Percentiles rank a stretch among this genome's conserved stretches.
These are phyloP conservation scores for Calameuta filiformis DNA, from an alignment of 2,888 invertebrate genomes.

Conservation along the genomic window DNA sequence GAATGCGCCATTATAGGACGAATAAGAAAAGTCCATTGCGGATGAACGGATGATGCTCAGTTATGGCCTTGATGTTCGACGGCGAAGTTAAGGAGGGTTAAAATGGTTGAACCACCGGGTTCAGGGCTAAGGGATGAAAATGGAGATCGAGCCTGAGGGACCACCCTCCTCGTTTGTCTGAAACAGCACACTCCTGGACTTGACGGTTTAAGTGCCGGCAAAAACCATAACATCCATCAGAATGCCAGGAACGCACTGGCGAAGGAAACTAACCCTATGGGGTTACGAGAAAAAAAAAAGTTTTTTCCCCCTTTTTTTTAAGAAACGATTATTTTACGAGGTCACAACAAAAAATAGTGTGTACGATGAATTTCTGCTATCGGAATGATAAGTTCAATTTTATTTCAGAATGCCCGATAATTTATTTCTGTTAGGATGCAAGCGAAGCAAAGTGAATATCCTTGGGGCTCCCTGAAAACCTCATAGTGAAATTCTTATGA, in stretches of 20 bases:
- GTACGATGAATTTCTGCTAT: neutral
- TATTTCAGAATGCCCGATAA: neutral
- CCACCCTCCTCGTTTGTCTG: conserved; percentile 33
- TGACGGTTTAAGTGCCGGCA: conserved; percentile 25
- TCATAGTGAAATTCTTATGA: neutral
- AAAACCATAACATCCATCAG: conserved; percentile 21
- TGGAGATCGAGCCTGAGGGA: conserved; percentile 59
- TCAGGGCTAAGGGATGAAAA: conserved; percentile 64
- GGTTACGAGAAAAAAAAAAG: neutral
- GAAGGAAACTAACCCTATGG: neutral
- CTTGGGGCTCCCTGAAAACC: neutral
- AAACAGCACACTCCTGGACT: conserved; percentile 16
- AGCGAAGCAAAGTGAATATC: neutral
- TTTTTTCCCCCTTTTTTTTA: neutral
- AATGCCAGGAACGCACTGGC: neutral
- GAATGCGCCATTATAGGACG: neutral
- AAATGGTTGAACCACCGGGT: neutral
- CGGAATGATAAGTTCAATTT: neutral
- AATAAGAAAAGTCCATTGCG: neutral
- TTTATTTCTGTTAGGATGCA: neutral
- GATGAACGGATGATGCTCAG: neutral
- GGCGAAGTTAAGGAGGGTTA: neutral
- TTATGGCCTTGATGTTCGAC: neutral
- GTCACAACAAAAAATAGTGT: neutral
- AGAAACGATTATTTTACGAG: neutral